A percentile compares a stretch with the other conserved stretches of the same genome.
Conservation (phyloP, 2,888 invertebrate genomes). For the Beris chalybata region DNA sequence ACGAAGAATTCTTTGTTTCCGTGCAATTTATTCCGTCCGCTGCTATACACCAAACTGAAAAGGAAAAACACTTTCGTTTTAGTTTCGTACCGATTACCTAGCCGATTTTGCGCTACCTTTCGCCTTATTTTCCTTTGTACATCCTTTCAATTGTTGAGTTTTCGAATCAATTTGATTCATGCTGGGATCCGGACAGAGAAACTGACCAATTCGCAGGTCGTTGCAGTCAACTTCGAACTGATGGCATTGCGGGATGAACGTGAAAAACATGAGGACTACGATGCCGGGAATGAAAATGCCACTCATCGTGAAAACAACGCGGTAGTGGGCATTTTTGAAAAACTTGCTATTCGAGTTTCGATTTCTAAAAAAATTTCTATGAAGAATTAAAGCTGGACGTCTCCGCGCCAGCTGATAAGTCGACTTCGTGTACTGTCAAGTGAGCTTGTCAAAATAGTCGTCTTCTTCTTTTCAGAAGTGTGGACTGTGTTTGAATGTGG, state of each 20-base stretch:
- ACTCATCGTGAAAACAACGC: slow-evolving; percentile 16
- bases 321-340: slow-evolving; percentile 12
- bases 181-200: slow-evolving; percentile 77
- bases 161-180: slow-evolving; percentile 78
- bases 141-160: slow-evolving; percentile 85
- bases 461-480: no score
- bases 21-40: slow-evolving; percentile 81
- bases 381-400: no score
- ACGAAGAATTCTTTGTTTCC: slow-evolving; percentile 77
- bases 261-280: slow-evolving; percentile 14
- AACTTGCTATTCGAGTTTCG: no score
- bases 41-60: slow-evolving; percentile 76
- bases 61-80: background rate
- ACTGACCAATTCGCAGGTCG: slow-evolving; percentile 76
- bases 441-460: no score
- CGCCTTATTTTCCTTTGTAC: slow-evolving; percentile 77
- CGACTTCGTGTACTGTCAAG: no score
- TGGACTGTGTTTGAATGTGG: no score
- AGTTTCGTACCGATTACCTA: background rate
- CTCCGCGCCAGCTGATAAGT: no score
- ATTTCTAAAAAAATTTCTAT: no score
- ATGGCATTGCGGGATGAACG: slow-evolving; percentile 16
- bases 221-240: slow-evolving; percentile 65
- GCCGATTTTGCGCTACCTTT: slow-evolving; percentile 61
- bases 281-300: slow-evolving; percentile 7